Evolutionary conservation across 2,888 invertebrate genomes (phyloP).

Genomic region (Lydus trimaculatus): DNA sequence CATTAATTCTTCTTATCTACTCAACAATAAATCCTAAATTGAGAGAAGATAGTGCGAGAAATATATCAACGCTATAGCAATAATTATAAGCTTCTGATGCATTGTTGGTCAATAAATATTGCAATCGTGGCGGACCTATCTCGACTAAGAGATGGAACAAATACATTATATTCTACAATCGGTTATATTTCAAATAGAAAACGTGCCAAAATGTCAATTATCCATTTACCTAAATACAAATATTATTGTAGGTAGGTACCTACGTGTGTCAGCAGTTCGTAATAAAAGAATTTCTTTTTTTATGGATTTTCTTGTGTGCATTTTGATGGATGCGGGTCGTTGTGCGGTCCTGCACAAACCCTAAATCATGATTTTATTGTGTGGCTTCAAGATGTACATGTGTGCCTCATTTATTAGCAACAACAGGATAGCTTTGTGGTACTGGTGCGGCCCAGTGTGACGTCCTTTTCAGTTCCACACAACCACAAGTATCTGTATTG

Average conservation of each 20-base stretch:
- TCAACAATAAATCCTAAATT: conserved; percentile 54
- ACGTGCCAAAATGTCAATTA: background rate
- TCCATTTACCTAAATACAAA: no score
- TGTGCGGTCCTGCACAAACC: conserved; percentile 18
- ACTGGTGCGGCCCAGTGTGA: conserved; percentile 26
- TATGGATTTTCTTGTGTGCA: conserved; percentile 19
- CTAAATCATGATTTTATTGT: conserved; percentile 37
- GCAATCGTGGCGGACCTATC: conserved; percentile 2
- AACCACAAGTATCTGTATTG: conserved; percentile 28
- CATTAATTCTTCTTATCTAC: conserved; percentile 46
- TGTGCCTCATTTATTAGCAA: conserved; percentile 35
- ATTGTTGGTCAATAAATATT: conserved; percentile 39
- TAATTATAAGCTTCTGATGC: conserved; percentile 50
- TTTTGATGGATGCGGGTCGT: background rate
- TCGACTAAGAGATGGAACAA: background rate
- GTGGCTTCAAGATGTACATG: conserved; percentile 29
- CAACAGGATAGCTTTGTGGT: conserved; percentile 24
- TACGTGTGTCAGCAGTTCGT: conserved; percentile 15
- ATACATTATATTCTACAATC: background rate
- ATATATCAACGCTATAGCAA: conserved; percentile 55
- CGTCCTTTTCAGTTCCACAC: conserved; percentile 19
- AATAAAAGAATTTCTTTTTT: conserved; percentile 35
- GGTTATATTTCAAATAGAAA: background rate
- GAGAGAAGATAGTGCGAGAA: conserved; percentile 51
- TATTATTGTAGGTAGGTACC: no score